These are phyloP conservation scores for Labeo rohita DNA, from an alignment of 2,113 vertebrate species.

Conservation along the genomic window DNA sequence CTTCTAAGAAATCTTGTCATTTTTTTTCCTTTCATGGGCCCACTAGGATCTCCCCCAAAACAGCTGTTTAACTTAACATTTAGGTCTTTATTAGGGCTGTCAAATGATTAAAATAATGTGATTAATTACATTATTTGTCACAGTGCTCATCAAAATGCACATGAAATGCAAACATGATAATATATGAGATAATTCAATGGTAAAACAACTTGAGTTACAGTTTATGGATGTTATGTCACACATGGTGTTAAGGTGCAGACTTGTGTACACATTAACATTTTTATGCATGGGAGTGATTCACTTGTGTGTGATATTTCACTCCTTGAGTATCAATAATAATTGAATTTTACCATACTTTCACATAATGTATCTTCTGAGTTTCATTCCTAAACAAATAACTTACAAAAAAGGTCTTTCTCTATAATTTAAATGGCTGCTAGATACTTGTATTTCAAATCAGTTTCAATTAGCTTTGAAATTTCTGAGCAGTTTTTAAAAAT, in stretches of 20 bases:
- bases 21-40: not conserved
- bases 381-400: not conserved
- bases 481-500: not conserved
- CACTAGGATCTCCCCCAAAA: slow-evolving; percentile 33
- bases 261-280: not conserved
- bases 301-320: not conserved
- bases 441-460: not conserved
- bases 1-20: slow-evolving; percentile 1
- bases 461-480: not conserved
- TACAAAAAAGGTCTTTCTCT: not conserved
- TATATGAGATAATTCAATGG: not conserved
- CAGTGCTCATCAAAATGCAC: not conserved
- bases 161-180: not conserved
- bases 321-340: not conserved
- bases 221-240: not conserved
- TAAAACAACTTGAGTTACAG: not conserved
- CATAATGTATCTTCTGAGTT: not conserved
- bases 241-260: not conserved
- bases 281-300: not conserved
- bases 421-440: not conserved
- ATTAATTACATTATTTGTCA: not conserved
- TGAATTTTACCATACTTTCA: not conserved
- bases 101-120: not conserved
- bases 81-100: not conserved
- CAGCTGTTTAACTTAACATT: not conserved